These are phyloP conservation scores for Aleadryas rufinucha DNA, from an alignment of 2,113 vertebrate genomes.

Conservation along the genomic window DNA sequence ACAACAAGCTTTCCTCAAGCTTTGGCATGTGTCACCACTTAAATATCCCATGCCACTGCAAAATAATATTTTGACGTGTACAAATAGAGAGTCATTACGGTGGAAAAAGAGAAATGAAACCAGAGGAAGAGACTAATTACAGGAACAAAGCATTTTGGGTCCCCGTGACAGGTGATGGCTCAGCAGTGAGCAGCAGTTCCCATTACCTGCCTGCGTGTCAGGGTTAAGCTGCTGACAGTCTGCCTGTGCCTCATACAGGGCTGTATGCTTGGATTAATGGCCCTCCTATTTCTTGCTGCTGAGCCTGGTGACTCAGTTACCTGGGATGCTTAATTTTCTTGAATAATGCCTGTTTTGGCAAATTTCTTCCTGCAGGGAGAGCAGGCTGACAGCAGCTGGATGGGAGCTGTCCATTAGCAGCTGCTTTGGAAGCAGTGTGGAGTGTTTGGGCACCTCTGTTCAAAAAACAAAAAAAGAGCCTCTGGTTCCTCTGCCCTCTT, in stretches of 20 bases:
- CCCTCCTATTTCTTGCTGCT: background rate
- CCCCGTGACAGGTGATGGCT: background rate
- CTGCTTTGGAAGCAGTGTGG: background rate
- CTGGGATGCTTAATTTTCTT: background rate
- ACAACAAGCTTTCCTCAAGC: background rate
- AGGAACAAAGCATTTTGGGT: background rate
- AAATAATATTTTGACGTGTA: background rate
- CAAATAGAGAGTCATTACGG: background rate
- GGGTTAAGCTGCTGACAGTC: background rate
- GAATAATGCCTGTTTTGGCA: background rate
- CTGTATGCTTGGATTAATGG: background rate
- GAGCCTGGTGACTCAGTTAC: conserved; percentile 3
- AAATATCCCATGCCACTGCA: background rate
- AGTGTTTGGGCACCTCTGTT: background rate
- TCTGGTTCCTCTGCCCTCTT: background rate
- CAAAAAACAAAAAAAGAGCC: background rate
- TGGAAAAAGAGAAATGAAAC: background rate
- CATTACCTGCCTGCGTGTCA: background rate
- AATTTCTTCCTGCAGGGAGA: background rate
- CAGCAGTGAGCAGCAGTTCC: background rate
- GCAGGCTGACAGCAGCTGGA: background rate
- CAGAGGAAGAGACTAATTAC: background rate
- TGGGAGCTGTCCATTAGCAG: background rate
- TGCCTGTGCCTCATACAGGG: background rate
- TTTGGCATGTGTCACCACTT: background rate